phyloP scores from a whole-genome alignment of 2,888 invertebrate species.

The Agapetus fuscipes region DNA sequence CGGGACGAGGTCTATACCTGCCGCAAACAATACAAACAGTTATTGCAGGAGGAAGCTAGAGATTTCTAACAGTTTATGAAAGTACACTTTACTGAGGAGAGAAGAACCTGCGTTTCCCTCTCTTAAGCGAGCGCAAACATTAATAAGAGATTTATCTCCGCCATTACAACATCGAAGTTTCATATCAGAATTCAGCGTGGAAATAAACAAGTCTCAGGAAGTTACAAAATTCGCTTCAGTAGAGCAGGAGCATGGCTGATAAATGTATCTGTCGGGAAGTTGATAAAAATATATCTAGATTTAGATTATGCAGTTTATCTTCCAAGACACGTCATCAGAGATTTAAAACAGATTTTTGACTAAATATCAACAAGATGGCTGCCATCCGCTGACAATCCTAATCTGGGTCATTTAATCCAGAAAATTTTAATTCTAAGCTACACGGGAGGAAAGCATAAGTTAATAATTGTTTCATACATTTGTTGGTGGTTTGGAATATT shows the following conservation, averaged over 20 bases:
- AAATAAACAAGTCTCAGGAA: too few relatives aligned
- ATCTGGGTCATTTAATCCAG: slow-evolving; percentile 3
- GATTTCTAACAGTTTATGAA: neutral
- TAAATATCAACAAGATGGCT: slow-evolving; percentile 42
- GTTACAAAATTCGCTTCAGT: too few relatives aligned
- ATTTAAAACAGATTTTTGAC: slow-evolving; percentile 6
- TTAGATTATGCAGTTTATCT: too few relatives aligned
- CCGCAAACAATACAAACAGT: neutral
- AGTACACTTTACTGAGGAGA: too few relatives aligned
- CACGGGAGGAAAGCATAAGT: too few relatives aligned
- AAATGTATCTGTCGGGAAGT: too few relatives aligned
- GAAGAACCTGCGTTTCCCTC: too few relatives aligned
- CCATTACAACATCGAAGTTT: neutral
- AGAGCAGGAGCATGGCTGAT: too few relatives aligned
- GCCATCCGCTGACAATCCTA: slow-evolving; percentile 23
- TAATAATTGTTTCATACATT: slow-evolving; percentile 31
- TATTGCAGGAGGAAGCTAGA: neutral
- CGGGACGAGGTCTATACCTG: slow-evolving; percentile 52
- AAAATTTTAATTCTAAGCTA: too few relatives aligned
- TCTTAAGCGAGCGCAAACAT: neutral
- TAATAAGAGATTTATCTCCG: neutral
- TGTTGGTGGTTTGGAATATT: slow-evolving; percentile 41
- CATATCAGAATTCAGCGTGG: too few relatives aligned
- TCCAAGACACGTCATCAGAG: slow-evolving; percentile 13
- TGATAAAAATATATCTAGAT: too few relatives aligned